These are phyloP conservation scores for Trematomus loennbergii DNA, from an alignment of 2,113 vertebrate species.

Conservation along the genomic window DNA sequence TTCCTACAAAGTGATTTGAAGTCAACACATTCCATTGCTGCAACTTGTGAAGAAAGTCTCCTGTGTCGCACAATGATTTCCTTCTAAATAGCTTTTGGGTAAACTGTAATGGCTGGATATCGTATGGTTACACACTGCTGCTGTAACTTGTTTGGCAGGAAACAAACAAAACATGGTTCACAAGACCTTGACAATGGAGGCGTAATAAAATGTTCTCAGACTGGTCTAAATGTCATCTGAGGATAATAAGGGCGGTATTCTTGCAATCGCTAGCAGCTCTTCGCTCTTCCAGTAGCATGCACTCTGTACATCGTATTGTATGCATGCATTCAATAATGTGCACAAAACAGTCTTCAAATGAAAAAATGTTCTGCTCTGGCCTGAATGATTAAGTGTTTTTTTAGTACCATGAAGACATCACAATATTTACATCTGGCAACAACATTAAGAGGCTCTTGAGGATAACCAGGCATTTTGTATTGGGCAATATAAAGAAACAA, in stretches of 20 bases:
- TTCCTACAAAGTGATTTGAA: neutral
- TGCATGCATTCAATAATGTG: conserved; percentile 57
- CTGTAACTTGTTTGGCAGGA: conserved; percentile 38
- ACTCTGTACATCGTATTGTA: conserved; percentile 24
- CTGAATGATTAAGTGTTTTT: conserved; percentile 19
- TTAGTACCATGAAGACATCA: conserved; percentile 54
- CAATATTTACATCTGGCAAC: conserved; percentile 62
- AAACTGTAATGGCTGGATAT: conserved; percentile 9
- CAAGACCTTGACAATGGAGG: conserved; percentile 27
- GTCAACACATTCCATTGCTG: conserved; percentile 2
- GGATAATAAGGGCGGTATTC: conserved; percentile 23
- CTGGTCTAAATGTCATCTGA: conserved; percentile 29
- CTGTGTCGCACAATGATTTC: neutral
- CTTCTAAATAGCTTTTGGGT: neutral
- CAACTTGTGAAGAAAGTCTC: neutral
- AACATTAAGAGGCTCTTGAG: conserved; percentile 45
- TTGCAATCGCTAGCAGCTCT: conserved; percentile 7
- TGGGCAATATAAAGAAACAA: conserved; percentile 40
- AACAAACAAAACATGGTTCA: conserved; percentile 1
- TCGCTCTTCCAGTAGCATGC: conserved; percentile 43
- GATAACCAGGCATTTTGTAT: conserved; percentile 46
- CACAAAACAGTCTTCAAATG: conserved; percentile 33
- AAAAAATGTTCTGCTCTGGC: conserved; percentile 26
- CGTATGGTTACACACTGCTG: conserved; percentile 7
- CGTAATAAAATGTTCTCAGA: neutral